These are phyloP conservation scores for Drosophila nr. medialis DNA, from an alignment of 2,888 invertebrate genomes.

Conservation along the genomic window DNA sequence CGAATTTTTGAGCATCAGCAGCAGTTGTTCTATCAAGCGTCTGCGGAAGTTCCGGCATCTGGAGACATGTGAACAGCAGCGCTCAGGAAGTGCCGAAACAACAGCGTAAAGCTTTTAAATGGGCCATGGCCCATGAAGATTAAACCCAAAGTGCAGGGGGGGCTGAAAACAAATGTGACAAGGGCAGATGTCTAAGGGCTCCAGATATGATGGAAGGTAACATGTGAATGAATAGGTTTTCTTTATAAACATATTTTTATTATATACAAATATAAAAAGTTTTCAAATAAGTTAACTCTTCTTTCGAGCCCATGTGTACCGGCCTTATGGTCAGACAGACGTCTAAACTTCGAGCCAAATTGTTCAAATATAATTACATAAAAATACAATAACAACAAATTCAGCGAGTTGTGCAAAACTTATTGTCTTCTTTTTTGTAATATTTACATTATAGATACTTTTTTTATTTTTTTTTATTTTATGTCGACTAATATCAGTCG, in stretches of 20 bases:
- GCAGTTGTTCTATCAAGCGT: slow-evolving; percentile 53
- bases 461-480: background rate
- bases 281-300: background rate
- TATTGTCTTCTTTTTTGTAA: background rate
- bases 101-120: slow-evolving; percentile 74
- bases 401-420: background rate
- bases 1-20: slow-evolving; percentile 67
- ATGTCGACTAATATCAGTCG: background rate
- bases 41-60: slow-evolving; percentile 54
- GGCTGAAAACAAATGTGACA: slow-evolving; percentile 23
- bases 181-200: slow-evolving; percentile 12
- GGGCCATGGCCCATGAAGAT: slow-evolving; percentile 46
- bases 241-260: background rate
- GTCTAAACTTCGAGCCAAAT: background rate
- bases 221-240: slow-evolving; percentile 1
- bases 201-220: background rate
- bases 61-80: slow-evolving; percentile 32
- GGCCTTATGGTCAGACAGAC: background rate
- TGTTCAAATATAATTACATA: background rate
- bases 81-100: slow-evolving; percentile 61
- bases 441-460: background rate
- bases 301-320: background rate
- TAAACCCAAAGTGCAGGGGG: slow-evolving; percentile 27
- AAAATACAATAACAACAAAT: background rate
- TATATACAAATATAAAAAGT: background rate